Evolutionary conservation across 2,888 invertebrate species (phyloP).

Genomic region (Aspidiotus destructor): DNA sequence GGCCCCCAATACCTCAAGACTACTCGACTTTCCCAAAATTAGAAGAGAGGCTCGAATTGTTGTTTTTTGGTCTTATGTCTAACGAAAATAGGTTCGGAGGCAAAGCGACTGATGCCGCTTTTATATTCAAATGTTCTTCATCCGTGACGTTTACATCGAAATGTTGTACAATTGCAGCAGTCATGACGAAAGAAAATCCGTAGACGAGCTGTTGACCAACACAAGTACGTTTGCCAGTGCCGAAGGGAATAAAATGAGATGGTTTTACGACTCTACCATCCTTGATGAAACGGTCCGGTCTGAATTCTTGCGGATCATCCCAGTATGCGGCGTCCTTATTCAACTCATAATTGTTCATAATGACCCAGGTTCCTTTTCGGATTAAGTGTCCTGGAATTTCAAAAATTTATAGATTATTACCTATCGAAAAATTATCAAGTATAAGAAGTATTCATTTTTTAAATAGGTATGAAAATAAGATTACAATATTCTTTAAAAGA

Average conservation of each 20-base stretch:
- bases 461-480: too few relatives aligned
- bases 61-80: constrained; percentile 21
- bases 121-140: constrained; percentile 48
- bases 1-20: too few relatives aligned
- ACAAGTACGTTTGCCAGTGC: constrained; percentile 76
- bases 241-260: constrained; percentile 71
- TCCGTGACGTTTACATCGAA: constrained; percentile 53
- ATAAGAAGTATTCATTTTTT: too few relatives aligned
- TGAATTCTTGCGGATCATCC: constrained; percentile 60
- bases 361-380: constrained; percentile 66
- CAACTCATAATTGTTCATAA: constrained; percentile 73
- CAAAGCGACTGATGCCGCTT: constrained; percentile 61
- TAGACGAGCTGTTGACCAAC: constrained; percentile 72
- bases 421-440: too few relatives aligned
- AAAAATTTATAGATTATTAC: too few relatives aligned
- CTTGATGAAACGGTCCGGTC: constrained; percentile 64
- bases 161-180: constrained; percentile 60
- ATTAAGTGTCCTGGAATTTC: constrained; percentile 52
- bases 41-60: not conserved
- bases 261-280: constrained; percentile 48
- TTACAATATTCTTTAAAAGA: too few relatives aligned
- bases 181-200: constrained; percentile 62
- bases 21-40: too few relatives aligned
- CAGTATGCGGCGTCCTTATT: constrained; percentile 65
- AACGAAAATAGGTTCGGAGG: constrained; percentile 62